A percentile compares a stretch with the other conserved stretches of the same genome.
These are phyloP conservation scores for Hippocampus guttulatus DNA, from an alignment of 2,113 vertebrate species.

Conservation along the genomic window DNA sequence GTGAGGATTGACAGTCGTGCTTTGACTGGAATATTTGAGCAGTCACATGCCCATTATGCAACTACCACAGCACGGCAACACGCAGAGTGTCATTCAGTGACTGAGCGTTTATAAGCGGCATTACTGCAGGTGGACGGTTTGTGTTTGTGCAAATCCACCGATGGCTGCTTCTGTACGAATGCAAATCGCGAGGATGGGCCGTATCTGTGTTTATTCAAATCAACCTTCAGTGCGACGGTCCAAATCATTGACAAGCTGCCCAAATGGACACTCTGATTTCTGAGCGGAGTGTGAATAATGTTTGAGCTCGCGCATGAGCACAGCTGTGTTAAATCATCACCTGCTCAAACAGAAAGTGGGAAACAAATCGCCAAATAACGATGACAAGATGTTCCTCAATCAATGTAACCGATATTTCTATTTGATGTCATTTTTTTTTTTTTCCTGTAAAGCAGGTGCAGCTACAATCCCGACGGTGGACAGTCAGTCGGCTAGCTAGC, in stretches of 20 bases:
- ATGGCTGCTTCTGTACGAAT: slow-evolving; percentile 40
- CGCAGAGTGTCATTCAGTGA: slow-evolving; percentile 36
- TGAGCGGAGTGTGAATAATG: slow-evolving; percentile 41
- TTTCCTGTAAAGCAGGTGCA: too few species aligned
- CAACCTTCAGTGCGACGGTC: slow-evolving; percentile 23
- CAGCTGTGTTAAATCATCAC: slow-evolving; percentile 30
- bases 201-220: slow-evolving; percentile 54
- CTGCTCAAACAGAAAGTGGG: slow-evolving; percentile 36
- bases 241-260: slow-evolving; percentile 36
- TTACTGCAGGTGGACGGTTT: slow-evolving; percentile 17
- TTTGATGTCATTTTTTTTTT: too few species aligned
- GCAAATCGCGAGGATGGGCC: slow-evolving; percentile 35
- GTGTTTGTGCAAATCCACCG: slow-evolving; percentile 47
- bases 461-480: too few species aligned
- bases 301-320: slow-evolving; percentile 33
- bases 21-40: slow-evolving; percentile 31
- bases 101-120: slow-evolving; percentile 17
- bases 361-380: neutral
- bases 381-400: too few species aligned
- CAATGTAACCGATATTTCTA: too few species aligned
- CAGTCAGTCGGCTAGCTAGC: too few species aligned
- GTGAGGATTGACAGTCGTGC: slow-evolving; percentile 26
- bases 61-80: slow-evolving; percentile 50
- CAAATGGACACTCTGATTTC: slow-evolving; percentile 39
- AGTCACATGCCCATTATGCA: slow-evolving; percentile 37